A percentile compares a stretch with the other conserved stretches of the same genome.
These are phyloP conservation scores for Oopsacas minuta DNA, from an alignment of 37 sponge, comb jelly and placozoan species.

Conservation along the genomic window DNA sequence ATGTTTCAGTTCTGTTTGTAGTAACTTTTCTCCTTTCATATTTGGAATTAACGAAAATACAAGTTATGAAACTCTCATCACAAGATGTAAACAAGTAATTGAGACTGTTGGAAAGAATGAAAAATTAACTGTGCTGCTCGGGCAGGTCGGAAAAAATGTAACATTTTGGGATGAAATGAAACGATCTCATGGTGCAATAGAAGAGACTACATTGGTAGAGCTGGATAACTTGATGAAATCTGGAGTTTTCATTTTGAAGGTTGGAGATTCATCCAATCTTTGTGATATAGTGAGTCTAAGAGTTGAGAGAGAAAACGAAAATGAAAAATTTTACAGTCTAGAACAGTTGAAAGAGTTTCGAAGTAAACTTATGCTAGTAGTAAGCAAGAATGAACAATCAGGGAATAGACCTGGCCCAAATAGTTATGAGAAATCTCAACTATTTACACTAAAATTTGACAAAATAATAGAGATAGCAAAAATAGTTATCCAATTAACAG, in stretches of 20 bases:
- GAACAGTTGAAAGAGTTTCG: slow-evolving; percentile 5
- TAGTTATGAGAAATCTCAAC: not conserved
- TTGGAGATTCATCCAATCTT: not conserved
- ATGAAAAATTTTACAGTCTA: not conserved
- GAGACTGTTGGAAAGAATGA: not conserved
- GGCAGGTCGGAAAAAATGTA: not conserved
- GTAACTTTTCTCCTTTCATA: not conserved
- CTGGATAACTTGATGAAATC: not conserved
- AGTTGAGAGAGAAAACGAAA: not conserved
- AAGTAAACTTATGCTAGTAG: not conserved
- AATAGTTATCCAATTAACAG: not conserved
- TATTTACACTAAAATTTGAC: not conserved
- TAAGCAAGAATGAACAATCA: not conserved
- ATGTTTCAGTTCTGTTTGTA: not conserved
- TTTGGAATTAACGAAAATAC: not conserved
- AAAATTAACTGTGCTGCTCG: not conserved
- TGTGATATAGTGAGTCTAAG: not conserved
- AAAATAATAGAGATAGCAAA: not conserved
- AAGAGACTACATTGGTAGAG: not conserved
- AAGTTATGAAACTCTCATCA: not conserved
- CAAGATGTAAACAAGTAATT: not conserved
- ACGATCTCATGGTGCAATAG: not conserved
- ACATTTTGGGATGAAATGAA: not conserved
- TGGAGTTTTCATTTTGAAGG: not conserved
- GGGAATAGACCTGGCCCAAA: not conserved